Conservation (phyloP, 2,888 invertebrate species). For the Dryadula phaetusa region DNA sequence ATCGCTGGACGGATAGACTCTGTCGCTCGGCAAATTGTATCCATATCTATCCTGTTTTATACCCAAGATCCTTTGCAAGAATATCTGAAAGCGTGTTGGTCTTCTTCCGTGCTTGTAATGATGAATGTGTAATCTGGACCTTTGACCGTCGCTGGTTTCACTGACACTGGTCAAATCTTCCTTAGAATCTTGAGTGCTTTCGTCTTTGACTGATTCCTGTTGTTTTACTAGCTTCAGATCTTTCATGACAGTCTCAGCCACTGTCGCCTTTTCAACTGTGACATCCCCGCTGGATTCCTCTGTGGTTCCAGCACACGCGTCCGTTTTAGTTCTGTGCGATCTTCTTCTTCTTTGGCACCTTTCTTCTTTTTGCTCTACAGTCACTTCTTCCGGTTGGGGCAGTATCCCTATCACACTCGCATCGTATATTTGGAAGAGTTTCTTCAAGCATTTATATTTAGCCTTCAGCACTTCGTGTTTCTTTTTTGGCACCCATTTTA, state of each 20-base stretch:
- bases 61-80: slow-evolving; percentile 69
- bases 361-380: slow-evolving; percentile 34
- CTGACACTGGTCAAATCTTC: slow-evolving; percentile 47
- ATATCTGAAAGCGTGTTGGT: slow-evolving; percentile 67
- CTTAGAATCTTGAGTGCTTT: slow-evolving; percentile 53
- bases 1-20: slow-evolving; percentile 60
- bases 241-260: slow-evolving; percentile 56
- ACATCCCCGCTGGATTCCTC: slow-evolving; percentile 59
- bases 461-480: slow-evolving; percentile 77
- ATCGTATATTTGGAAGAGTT: slow-evolving; percentile 76
- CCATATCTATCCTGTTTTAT: slow-evolving; percentile 56
- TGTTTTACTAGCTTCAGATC: slow-evolving; percentile 55
- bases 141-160: slow-evolving; percentile 44
- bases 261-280: slow-evolving; percentile 47
- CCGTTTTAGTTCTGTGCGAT: slow-evolving; percentile 67
- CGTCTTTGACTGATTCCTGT: slow-evolving; percentile 36
- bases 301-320: slow-evolving; percentile 66
- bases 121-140: slow-evolving; percentile 48
- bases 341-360: slow-evolving; percentile 54
- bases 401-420: slow-evolving; percentile 71
- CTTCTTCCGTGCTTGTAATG: slow-evolving; percentile 57
- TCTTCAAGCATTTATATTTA: slow-evolving; percentile 77
- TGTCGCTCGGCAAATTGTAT: slow-evolving; percentile 52
- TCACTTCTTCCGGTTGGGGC: slow-evolving; percentile 50
- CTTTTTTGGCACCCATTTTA: slow-evolving; percentile 77